These are phyloP conservation scores for Thamnophis elegans DNA, from an alignment of 2,797 vertebrate genomes.

Conservation along the genomic window DNA sequence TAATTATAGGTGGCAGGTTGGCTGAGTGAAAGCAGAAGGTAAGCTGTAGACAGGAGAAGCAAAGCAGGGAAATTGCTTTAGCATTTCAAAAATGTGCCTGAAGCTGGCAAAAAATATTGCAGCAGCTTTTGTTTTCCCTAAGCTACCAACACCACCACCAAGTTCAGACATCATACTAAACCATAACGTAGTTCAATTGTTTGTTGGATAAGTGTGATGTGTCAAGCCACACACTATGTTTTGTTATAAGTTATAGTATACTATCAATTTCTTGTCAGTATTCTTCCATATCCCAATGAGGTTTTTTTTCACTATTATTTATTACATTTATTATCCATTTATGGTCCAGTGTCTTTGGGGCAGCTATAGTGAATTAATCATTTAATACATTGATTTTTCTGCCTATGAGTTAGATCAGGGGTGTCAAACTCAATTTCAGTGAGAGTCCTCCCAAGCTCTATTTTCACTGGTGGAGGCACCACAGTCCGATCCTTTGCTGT, in stretches of 20 bases:
- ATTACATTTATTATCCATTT: not conserved
- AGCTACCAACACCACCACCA: not conserved
- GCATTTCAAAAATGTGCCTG: not conserved
- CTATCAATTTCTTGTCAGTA: not conserved
- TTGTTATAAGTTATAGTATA: not conserved
- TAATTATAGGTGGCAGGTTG: constrained; percentile 69
- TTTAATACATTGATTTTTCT: not conserved
- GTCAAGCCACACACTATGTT: not conserved
- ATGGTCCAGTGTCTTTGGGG: not conserved
- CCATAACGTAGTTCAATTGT: not conserved
- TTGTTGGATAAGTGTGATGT: not conserved
- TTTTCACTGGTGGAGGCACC: too few species aligned
- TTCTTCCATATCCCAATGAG: not conserved
- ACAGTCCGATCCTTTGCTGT: too few species aligned
- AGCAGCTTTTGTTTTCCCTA: not conserved
- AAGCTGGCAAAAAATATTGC: not conserved
- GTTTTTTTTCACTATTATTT: not conserved
- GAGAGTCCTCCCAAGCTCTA: too few species aligned
- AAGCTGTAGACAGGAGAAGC: constrained; percentile 34
- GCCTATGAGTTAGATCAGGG: not conserved
- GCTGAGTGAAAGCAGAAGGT: constrained; percentile 54
- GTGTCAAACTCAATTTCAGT: too few species aligned
- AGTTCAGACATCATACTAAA: not conserved
- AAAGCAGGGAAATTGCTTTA: constrained; percentile 10
- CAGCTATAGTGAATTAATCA: not conserved